phyloP scores from a whole-genome alignment of 2,113 vertebrate genomes.

The Oncorhynchus mykiss region DNA sequence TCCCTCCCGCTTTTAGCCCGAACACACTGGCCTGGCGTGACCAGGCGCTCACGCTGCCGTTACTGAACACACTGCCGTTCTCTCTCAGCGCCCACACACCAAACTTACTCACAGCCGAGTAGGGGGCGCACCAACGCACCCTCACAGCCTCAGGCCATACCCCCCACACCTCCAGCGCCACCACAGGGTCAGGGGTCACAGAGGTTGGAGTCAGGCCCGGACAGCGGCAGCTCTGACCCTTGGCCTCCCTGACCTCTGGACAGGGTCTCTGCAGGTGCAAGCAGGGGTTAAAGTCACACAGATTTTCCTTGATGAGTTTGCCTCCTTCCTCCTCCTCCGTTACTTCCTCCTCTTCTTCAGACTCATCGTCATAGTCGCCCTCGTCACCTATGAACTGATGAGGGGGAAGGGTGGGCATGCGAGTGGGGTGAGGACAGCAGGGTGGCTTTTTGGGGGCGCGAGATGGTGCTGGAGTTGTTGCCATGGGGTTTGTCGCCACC shows the following conservation, averaged over 20 bases:
- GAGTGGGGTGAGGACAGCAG: neutral
- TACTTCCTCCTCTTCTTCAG: neutral
- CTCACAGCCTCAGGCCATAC: constrained; percentile 3
- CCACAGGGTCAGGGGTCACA: constrained; percentile 10
- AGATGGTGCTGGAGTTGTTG: neutral
- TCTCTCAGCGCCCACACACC: constrained; percentile 6
- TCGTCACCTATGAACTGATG: neutral
- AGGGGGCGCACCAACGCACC: constrained; percentile 18
- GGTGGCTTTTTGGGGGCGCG: neutral
- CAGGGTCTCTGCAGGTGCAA: constrained; percentile 17
- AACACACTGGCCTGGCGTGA: constrained; percentile 10
- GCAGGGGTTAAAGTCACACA: constrained; percentile 17
- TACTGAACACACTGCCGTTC: constrained; percentile 9
- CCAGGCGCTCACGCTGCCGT: constrained; percentile 21
- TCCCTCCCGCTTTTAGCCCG: constrained; percentile 4
- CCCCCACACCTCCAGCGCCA: constrained; percentile 9
- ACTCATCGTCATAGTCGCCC: neutral
- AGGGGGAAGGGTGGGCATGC: neutral
- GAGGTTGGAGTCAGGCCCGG: neutral
- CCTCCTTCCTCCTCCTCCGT: neutral
- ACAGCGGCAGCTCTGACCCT: constrained; percentile 7
- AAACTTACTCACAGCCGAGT: constrained; percentile 2
- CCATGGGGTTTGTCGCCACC: neutral
- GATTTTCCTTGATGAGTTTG: neutral
- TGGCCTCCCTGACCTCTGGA: neutral